phyloP scores from a whole-genome alignment of 2,113 vertebrate species.

The Tragelaphus strepsiceros region DNA sequence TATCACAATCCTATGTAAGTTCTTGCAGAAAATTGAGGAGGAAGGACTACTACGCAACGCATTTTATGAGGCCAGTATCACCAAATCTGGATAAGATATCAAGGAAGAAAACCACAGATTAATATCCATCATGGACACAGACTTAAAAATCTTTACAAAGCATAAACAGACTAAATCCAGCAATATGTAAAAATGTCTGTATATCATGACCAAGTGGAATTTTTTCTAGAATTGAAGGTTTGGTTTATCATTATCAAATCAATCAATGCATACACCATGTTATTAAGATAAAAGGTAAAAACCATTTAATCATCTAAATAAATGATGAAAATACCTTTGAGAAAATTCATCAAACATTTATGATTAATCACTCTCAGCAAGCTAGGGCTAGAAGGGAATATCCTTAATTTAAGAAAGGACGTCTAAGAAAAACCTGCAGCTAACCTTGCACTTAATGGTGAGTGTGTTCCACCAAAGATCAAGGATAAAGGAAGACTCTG shows the following conservation, averaged over 20 bases:
- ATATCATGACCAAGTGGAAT: not conserved
- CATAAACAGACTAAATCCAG: not conserved
- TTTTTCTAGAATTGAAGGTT: not conserved
- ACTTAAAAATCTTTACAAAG: not conserved
- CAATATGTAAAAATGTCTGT: not conserved
- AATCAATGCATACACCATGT: not conserved
- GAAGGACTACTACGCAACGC: not conserved
- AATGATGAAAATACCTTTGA: not conserved
- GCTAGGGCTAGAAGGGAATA: not conserved
- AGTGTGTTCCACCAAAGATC: not conserved
- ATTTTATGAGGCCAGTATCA: not conserved
- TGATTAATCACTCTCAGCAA: not conserved
- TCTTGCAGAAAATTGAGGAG: not conserved
- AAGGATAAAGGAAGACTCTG: not conserved
- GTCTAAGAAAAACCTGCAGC: not conserved
- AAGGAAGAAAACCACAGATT: not conserved
- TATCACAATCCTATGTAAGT: not conserved
- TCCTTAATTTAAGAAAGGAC: not conserved
- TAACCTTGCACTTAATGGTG: not conserved
- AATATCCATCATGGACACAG: not conserved
- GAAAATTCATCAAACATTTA: not conserved
- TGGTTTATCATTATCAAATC: not conserved
- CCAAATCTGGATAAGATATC: not conserved
- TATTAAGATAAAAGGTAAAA: not conserved
- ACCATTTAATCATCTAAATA: not conserved